Percentiles rank a stretch among this genome's conserved stretches.
phyloP scores from a whole-genome alignment of 2,797 vertebrate genomes.

The Rhynchonycteris naso region DNA sequence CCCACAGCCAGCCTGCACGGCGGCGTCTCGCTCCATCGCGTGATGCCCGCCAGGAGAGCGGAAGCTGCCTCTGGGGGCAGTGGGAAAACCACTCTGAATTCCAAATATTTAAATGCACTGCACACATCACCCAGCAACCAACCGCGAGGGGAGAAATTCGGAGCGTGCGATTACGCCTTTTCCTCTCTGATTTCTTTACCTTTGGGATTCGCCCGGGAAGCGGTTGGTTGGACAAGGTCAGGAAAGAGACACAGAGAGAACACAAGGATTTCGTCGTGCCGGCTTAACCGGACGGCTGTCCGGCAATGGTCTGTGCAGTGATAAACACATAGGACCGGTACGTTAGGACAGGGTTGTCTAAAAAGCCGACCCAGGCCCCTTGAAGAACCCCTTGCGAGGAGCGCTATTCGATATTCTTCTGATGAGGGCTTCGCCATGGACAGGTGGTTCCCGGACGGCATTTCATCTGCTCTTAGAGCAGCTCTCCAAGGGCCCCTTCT shows the following conservation, averaged over 20 bases:
- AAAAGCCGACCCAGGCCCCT: neutral
- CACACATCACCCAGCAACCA: too few species aligned
- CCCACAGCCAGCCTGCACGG: neutral
- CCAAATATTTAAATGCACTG: neutral
- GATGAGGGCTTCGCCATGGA: neutral
- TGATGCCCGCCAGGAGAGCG: neutral
- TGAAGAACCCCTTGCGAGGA: neutral
- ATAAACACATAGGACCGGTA: slow-evolving; percentile 36
- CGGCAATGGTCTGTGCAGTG: neutral
- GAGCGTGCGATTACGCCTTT: too few species aligned
- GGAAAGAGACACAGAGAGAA: neutral
- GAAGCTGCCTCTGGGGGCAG: neutral
- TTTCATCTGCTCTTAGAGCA: slow-evolving; percentile 13
- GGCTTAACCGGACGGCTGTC: neutral
- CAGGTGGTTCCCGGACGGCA: too few species aligned
- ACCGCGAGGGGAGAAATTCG: too few species aligned
- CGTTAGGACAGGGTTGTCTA: neutral
- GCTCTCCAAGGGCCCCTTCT: neutral
- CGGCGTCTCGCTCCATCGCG: neutral
- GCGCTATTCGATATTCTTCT: neutral
- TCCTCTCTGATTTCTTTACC: neutral
- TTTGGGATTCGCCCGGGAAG: neutral
- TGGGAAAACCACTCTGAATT: neutral
- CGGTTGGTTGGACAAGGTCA: neutral
- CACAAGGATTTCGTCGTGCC: neutral